phyloP scores from a whole-genome alignment of 2,113 vertebrate genomes.

The Empidonax alnorum region DNA sequence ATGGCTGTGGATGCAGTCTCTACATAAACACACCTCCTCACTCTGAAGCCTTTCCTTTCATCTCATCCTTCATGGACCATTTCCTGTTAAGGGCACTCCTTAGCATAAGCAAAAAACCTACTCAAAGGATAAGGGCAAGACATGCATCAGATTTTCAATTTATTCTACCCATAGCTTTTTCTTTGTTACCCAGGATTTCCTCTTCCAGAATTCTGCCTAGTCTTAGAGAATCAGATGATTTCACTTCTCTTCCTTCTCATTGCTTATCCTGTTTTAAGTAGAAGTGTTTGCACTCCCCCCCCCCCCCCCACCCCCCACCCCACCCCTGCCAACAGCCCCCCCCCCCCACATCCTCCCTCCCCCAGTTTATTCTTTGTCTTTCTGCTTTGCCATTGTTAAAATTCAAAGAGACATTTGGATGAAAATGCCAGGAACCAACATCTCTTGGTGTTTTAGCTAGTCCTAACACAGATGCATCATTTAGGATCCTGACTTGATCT shows the following conservation, averaged over 20 bases:
- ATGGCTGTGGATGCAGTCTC: background rate
- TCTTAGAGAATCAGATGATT: background rate
- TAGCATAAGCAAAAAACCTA: background rate
- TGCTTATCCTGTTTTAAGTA: background rate
- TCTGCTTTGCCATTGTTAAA: background rate
- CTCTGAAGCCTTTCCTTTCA: background rate
- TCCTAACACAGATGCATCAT: background rate
- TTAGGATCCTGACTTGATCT: background rate
- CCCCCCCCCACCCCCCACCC: fast-evolving
- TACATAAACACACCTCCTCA: background rate
- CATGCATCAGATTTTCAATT: background rate
- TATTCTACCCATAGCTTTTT: background rate
- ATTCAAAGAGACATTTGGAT: background rate
- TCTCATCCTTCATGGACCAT: background rate
- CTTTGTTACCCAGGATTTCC: background rate
- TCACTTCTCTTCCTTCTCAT: background rate
- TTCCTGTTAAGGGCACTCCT: background rate
- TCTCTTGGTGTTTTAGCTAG: background rate
- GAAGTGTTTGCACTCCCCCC: background rate
- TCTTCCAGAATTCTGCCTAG: background rate
- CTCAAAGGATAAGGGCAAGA: background rate
- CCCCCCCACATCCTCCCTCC: too few species aligned
- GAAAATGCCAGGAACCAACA: background rate
- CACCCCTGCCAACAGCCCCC: too few species aligned
- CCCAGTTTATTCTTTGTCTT: background rate